Conservation (phyloP, 1,140 invertebrate genomes). For the Drosophila malerkotliana region DNA sequence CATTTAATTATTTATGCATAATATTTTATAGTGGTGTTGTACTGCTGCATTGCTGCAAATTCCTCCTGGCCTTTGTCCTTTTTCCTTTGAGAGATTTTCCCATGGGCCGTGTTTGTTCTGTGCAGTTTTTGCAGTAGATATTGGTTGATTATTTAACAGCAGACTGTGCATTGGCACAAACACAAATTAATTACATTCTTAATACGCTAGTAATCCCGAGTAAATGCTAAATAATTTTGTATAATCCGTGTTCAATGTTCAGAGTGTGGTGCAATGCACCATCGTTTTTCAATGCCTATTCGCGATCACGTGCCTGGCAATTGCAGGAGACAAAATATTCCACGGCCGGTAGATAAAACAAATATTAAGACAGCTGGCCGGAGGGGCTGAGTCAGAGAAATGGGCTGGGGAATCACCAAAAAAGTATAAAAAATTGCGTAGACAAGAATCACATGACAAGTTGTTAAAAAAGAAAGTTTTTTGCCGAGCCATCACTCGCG, state of each 20-base stretch:
- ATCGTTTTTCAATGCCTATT: background rate
- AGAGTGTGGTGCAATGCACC: slow-evolving; percentile 23
- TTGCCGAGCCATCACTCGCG: background rate
- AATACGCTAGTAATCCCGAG: slow-evolving; percentile 59
- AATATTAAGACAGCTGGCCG: slow-evolving; percentile 44
- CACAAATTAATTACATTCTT: slow-evolving; percentile 77
- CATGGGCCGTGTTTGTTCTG: slow-evolving; percentile 16
- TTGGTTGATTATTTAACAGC: slow-evolving; percentile 53
- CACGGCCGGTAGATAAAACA: slow-evolving; percentile 17
- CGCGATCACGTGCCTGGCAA: slow-evolving; percentile 32
- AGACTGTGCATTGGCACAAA: slow-evolving; percentile 53
- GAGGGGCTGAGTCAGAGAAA: slow-evolving; percentile 12
- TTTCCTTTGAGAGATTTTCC: slow-evolving; percentile 51
- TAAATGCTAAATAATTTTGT: slow-evolving; percentile 59
- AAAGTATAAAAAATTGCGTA: slow-evolving; percentile 8
- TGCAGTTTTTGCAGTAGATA: slow-evolving; percentile 19
- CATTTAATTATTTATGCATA: slow-evolving; percentile 69
- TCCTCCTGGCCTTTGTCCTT: slow-evolving; percentile 54
- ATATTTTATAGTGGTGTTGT: slow-evolving; percentile 33
- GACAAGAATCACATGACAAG: slow-evolving; percentile 25
- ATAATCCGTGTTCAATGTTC: slow-evolving; percentile 47
- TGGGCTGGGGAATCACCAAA: slow-evolving; percentile 28
- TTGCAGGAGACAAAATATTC: slow-evolving; percentile 25
- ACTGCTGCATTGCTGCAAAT: slow-evolving; percentile 34
- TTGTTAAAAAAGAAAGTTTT: slow-evolving; percentile 3